phyloP scores from a whole-genome alignment of 2,888 invertebrate species.

The Drosophila quinaria region DNA sequence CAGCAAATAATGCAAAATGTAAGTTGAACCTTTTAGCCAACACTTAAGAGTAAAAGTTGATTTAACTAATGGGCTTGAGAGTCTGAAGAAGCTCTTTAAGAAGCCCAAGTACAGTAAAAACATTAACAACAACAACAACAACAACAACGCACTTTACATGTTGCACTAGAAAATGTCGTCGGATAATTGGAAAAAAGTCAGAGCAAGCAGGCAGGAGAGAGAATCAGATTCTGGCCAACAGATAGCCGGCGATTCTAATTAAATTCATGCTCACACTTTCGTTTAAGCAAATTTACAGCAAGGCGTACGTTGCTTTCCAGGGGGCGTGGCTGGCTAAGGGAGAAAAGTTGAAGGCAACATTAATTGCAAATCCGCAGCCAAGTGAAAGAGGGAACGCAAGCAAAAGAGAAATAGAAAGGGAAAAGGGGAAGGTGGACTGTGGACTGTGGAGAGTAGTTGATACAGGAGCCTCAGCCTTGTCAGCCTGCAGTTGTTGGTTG shows the following conservation, averaged over 20 bases:
- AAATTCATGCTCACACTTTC: slow-evolving; percentile 79
- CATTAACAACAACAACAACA: slow-evolving; percentile 1
- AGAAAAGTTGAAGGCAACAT: slow-evolving; percentile 81
- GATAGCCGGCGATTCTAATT: slow-evolving; percentile 74
- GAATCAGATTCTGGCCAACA: slow-evolving; percentile 58
- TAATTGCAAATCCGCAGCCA: slow-evolving; percentile 78
- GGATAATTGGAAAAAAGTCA: slow-evolving; percentile 51
- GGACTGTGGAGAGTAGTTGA: slow-evolving; percentile 11
- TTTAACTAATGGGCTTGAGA: slow-evolving; percentile 65
- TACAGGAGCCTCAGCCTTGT: slow-evolving; percentile 52
- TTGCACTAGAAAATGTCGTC: slow-evolving; percentile 55
- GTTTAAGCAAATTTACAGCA: slow-evolving; percentile 77
- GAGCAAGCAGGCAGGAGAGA: slow-evolving; percentile 10
- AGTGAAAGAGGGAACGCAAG: neutral
- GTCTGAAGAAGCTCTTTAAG: slow-evolving; percentile 37
- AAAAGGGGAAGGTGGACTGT: neutral
- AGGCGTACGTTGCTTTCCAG: too few relatives aligned
- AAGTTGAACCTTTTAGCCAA: slow-evolving; percentile 34
- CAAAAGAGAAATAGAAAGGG: neutral
- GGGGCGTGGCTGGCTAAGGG: too few relatives aligned
- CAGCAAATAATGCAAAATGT: neutral
- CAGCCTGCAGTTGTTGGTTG: slow-evolving; percentile 52
- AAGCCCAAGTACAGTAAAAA: slow-evolving; percentile 17
- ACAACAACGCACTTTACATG: slow-evolving; percentile 45
- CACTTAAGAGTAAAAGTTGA: slow-evolving; percentile 51